Evolutionary conservation across 2,888 invertebrate species (phyloP), one percentile per base, ranked within the genome.

Genomic region (Eueremaeus valkanovi): DNA sequence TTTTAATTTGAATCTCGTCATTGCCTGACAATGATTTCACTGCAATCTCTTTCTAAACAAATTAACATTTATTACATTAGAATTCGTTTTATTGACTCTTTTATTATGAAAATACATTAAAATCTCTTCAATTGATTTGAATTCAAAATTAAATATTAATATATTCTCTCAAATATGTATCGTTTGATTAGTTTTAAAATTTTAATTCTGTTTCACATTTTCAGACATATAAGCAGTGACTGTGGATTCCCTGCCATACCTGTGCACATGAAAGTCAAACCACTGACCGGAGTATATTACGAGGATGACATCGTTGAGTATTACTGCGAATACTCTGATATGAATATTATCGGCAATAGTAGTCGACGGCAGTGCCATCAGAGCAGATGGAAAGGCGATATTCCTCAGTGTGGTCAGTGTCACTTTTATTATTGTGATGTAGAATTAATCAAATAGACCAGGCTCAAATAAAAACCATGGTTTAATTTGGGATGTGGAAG

Each of bases 191-290:
- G 13, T 42, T 42, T 42, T 8, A 42, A 11, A 8, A 13, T 42
- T 8, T 8, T 42, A 42, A 42, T 42, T 42, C 13, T 42, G 13
- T n/a, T n/a, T n/a, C n/a, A n/a, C n/a, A n/a, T n/a, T n/a, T n/a
- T n/a, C n/a, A n/a, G n/a, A n/a, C n/a, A 36, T 36, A 36, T 36
- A 36, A 36, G 36, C 36, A 11, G 58, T 29, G 58, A 58, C 11
- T 58, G 58, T 21, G 58, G 58, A 29, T 58, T 58, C 13, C 58
- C 58, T 8, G 58, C 58, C 27, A 16, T 58, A 31, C 58, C 58
- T 2, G 31, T 58, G 29, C 58, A 58, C 58, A 31, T 31, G 31
- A 58, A 27, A 31, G 29, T 58, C 13, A 58, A 29, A 13, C 58
- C 58, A 29, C 29, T 58, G 5, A 13, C 16, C 21, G 29, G 29